These are phyloP conservation scores for Phaetusa simplex DNA, from an alignment of 2,113 vertebrate species.

Conservation along the genomic window DNA sequence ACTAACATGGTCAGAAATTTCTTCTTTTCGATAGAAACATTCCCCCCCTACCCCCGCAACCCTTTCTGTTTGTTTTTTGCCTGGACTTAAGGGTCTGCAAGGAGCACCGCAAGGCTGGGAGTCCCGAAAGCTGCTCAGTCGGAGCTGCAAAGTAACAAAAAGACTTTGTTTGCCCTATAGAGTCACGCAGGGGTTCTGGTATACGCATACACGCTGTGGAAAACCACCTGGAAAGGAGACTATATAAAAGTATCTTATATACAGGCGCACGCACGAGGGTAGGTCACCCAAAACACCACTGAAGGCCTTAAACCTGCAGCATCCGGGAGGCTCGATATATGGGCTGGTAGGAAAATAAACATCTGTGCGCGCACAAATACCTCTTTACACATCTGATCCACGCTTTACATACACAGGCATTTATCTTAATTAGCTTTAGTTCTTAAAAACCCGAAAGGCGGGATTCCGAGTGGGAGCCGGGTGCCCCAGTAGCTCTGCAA, in stretches of 20 bases:
- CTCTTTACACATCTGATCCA: neutral
- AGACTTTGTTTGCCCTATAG: neutral
- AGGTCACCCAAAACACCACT: neutral
- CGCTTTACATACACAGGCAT: neutral
- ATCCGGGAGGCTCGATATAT: neutral
- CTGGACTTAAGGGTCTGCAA: neutral
- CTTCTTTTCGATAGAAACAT: neutral
- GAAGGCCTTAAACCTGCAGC: neutral
- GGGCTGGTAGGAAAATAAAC: neutral
- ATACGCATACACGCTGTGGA: neutral
- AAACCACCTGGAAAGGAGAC: neutral
- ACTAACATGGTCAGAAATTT: conserved; percentile 48
- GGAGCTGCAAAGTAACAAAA: conserved; percentile 7
- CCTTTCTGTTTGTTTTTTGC: conserved; percentile 2
- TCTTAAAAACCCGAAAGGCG: neutral
- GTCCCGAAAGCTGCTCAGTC: neutral
- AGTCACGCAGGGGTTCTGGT: neutral
- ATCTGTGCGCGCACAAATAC: neutral
- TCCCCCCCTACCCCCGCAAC: neutral
- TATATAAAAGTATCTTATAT: neutral
- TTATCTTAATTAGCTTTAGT: neutral
- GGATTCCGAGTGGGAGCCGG: neutral
- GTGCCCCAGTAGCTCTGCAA: neutral
- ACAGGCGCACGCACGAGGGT: accelerated
- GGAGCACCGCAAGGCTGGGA: neutral